Base-by-base conservation (phyloP, 2,888 invertebrate genomes). In the Ligdia adustata region DNA sequence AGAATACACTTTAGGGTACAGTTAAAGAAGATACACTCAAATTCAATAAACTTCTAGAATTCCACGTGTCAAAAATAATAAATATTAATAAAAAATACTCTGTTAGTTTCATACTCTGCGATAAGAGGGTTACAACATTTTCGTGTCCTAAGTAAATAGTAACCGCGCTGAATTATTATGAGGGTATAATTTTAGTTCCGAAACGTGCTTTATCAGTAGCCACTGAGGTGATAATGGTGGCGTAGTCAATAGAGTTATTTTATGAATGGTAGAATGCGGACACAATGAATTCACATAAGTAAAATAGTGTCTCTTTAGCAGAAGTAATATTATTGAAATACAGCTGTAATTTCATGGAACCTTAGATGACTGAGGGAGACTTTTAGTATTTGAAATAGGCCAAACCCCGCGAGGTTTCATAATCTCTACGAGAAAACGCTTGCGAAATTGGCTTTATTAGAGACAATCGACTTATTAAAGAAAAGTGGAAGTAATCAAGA, bases 91-190 rank as follows among this genome's bases (percentile, higher is more conserved):
- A n/a, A n/a, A n/a, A n/a, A n/a, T n/a, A n/a, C n/a, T n/a, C n/a
- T n/a, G n/a, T n/a, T n/a, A n/a, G n/a, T 40, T 16, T 12, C 34
- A 12, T 35, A 11, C 13, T 29, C 20, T 20, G 12, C n/a, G 31
- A 46, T 40, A 39, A 39, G 27, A 27, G 38, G 47, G 51, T 61
- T 60, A 60, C 57, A 60, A 62, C 55, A 59, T 57, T 52, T 49
- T 55, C 40, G 51, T 49, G 51, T 62, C 77, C 75, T 75, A 74
- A 76, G 60, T 66, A 76, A 77, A 77, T 75, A 76, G 44, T 53
- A 42, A 50, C 56, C 55, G 49, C 32, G 44, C 56, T 69, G 46
- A 67, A 68, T 69, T 66, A 66, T 67, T 64, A 65, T 59, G 65
- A 66, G 64, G 67, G 65, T 68, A 62, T 63, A 62, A 64, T 69